Conservation (phyloP, 2,888 invertebrate species). For the Acanthosoma haemorrhoidale region DNA sequence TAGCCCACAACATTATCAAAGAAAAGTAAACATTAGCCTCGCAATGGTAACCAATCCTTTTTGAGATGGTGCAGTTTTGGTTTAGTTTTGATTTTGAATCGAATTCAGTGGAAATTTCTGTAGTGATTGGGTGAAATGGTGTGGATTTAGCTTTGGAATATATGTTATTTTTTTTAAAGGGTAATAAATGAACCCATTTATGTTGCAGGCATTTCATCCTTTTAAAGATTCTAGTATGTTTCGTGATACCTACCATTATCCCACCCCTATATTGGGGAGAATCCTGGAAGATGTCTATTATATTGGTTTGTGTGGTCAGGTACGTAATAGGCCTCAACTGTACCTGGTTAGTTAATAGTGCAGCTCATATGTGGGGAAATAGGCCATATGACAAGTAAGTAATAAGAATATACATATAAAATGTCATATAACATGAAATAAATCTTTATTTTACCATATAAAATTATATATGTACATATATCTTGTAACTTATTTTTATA, state of each 20-base stretch:
- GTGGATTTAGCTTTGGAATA: background rate
- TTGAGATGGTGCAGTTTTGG: too few species aligned
- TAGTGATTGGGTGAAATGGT: too few species aligned
- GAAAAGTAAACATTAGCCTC: too few species aligned
- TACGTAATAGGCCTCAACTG: constrained; percentile 70
- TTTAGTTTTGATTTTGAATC: too few species aligned
- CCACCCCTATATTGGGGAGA: constrained; percentile 57
- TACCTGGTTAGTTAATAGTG: constrained; percentile 87
- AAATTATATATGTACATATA: too few species aligned
- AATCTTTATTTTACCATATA: too few species aligned
- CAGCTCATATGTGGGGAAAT: constrained; percentile 72
- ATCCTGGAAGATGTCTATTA: constrained; percentile 48
- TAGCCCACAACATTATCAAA: too few species aligned
- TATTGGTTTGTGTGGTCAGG: constrained; percentile 56
- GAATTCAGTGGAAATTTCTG: too few species aligned
- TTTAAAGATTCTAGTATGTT: constrained; percentile 52
- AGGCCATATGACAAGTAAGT: constrained; percentile 67
- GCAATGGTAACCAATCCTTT: too few species aligned
- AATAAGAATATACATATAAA: too few species aligned
- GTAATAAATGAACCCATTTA: constrained; percentile 48
- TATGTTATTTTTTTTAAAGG: background rate
- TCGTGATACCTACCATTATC: constrained; percentile 54
- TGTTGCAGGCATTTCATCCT: constrained; percentile 50
- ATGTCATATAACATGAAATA: too few species aligned
- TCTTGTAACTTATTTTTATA: too few species aligned